Base-by-base conservation (phyloP, 2,113 vertebrate genomes). In the Turnix velox region DNA sequence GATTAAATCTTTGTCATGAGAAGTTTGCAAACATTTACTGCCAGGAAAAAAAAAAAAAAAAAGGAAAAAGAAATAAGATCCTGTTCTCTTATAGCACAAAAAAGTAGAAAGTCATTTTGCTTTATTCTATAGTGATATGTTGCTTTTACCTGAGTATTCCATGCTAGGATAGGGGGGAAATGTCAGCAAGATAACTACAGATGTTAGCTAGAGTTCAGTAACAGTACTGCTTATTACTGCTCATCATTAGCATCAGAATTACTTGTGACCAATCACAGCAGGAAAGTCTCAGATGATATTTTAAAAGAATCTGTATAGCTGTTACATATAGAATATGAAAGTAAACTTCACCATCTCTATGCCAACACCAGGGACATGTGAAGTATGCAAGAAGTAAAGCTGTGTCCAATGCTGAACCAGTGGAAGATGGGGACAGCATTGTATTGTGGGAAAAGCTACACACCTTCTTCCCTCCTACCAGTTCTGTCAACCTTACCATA, bases 1-100 rank as follows among this genome's bases (percentile, higher is more conserved):
- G 49, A 87, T 94, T 84, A 92, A 91, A 82, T 87, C 46, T 91
- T 84, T 93, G 82, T 93, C 79, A 88, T 24, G 11, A 89, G 91
- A 94, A 91, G 58, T 59, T 69, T 91, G 57, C 73, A 74, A 83
- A 87, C 39, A 82, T 63, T 91, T 82, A n/a, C 73, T 87, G 55
- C 33, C 27, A 66, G 51, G 52, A 76, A 74, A 90, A 78, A 78
- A 75, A 12, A 68, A 72, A 24, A 59, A 62, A 49, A n/a, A n/a
- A n/a, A n/a, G n/a, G n/a, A 90, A 78, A 78, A 75, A 12, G 66
- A 72, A 24, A 59, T 58, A 49, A 94, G 14, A 59, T 48, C 67
- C 23, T 12, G 19, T 68, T 84, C 51, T 77, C 52, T 88, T 76
- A 61, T 5, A 62, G 59, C n/a, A 78, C 63, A 66, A 31, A 91